phyloP scores from a whole-genome alignment of 2,888 invertebrate species.

The Orchesellides sinensis region DNA sequence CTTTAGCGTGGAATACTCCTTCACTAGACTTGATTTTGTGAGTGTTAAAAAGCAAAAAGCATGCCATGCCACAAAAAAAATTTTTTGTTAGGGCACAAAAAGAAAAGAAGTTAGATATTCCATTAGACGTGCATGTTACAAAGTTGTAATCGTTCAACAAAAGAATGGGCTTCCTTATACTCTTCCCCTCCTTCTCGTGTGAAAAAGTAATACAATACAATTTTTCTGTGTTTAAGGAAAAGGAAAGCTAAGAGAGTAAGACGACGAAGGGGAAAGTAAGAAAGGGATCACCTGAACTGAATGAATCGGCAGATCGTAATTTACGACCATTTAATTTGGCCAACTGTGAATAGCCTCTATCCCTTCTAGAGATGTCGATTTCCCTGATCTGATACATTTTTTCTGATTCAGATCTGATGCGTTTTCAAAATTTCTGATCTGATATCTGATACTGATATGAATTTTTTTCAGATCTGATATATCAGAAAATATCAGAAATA shows the following conservation, averaged over 20 bases:
- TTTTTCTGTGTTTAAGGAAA: background rate
- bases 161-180: background rate
- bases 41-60: too few relatives aligned
- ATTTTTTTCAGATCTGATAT: too few relatives aligned
- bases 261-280: slow-evolving; percentile 6
- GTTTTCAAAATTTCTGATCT: too few relatives aligned
- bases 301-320: slow-evolving; percentile 31
- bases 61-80: background rate
- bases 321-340: slow-evolving; percentile 51
- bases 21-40: too few relatives aligned
- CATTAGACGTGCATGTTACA: background rate
- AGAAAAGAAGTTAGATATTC: background rate
- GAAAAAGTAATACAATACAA: slow-evolving; percentile 8
- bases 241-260: slow-evolving; percentile 6
- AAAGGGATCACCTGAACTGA: slow-evolving; percentile 39
- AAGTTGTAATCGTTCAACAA: background rate
- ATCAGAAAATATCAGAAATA: too few relatives aligned
- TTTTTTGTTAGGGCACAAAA: background rate
- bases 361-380: background rate
- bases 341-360: slow-evolving; percentile 33
- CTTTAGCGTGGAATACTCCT: too few relatives aligned
- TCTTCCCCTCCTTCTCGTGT: slow-evolving; percentile 10
- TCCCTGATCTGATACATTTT: too few relatives aligned
- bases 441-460: too few relatives aligned
- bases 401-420: too few relatives aligned